Conservation (phyloP, 2,797 vertebrate genomes). For the Hephaestus fuliginosus region DNA sequence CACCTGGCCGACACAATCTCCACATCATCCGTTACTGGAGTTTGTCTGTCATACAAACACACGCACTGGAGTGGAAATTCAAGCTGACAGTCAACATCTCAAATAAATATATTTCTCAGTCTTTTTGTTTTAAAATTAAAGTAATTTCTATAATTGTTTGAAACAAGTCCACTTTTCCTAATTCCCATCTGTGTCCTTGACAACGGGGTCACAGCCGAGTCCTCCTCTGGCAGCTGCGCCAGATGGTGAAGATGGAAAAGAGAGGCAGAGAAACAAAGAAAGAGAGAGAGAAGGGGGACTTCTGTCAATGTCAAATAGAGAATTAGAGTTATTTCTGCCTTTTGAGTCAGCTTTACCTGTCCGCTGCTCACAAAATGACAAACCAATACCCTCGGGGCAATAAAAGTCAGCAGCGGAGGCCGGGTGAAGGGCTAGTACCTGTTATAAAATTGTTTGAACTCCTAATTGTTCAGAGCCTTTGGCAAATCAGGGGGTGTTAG, state of each 20-base stretch:
- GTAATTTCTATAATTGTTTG: slow-evolving; percentile 96
- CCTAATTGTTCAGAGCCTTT: slow-evolving; percentile 70
- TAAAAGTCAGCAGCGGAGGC: slow-evolving; percentile 47
- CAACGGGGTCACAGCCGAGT: slow-evolving; percentile 84
- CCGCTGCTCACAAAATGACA: slow-evolving; percentile 57
- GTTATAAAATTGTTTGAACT: slow-evolving; percentile 76
- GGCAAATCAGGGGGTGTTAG: slow-evolving; percentile 70
- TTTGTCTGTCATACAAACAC: slow-evolving; percentile 65
- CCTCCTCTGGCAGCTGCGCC: slow-evolving; percentile 84
- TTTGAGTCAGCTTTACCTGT: slow-evolving; percentile 73
- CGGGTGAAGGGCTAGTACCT: slow-evolving; percentile 56
- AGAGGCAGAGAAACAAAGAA: slow-evolving; percentile 17
- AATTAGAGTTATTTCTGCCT: slow-evolving; percentile 76
- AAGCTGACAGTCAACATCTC: slow-evolving; percentile 90
- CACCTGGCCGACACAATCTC: slow-evolving; percentile 87
- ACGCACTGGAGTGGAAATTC: slow-evolving; percentile 86
- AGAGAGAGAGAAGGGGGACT: slow-evolving; percentile 54
- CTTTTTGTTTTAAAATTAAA: slow-evolving; percentile 91
- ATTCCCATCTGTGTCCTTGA: slow-evolving; percentile 91
- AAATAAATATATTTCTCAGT: slow-evolving; percentile 85
- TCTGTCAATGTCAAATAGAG: slow-evolving; percentile 74
- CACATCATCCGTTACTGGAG: slow-evolving; percentile 58
- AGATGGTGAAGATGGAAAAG: slow-evolving; percentile 76
- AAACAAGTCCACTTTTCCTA: slow-evolving; percentile 91
- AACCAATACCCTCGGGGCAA: slow-evolving; percentile 55